A percentile compares a stretch with the other conserved stretches of the same genome.
Conservation (phyloP, 2,888 invertebrate genomes). For the Melieria crassipennis region DNA sequence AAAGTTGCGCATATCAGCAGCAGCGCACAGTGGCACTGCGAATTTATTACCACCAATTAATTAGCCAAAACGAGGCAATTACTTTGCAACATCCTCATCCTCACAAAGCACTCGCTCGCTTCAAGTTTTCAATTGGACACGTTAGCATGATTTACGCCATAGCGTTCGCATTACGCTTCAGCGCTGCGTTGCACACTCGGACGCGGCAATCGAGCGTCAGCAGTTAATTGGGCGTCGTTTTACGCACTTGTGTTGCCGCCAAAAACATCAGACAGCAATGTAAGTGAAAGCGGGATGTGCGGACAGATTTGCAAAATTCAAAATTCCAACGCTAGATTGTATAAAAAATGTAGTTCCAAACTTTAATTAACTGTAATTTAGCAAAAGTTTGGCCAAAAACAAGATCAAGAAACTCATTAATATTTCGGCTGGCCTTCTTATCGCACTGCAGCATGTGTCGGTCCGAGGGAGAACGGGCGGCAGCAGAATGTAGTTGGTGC, state of each 20-base stretch:
- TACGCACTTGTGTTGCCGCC: too few relatives aligned
- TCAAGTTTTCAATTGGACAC: not conserved
- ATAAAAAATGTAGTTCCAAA: not conserved
- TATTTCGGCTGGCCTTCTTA: not conserved
- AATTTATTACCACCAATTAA: constrained; percentile 3
- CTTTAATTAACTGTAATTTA: not conserved
- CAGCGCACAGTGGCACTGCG: not conserved
- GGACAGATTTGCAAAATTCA: too few relatives aligned
- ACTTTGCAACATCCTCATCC: not conserved
- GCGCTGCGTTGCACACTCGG: not conserved
- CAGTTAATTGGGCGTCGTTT: too few relatives aligned
- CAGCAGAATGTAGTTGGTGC: too few relatives aligned
- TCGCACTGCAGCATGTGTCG: too few relatives aligned
- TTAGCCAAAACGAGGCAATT: constrained; percentile 1
- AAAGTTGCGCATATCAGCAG: not conserved
- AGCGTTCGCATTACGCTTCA: not conserved
- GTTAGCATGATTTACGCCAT: not conserved
- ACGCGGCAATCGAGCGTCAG: too few relatives aligned
- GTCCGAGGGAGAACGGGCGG: too few relatives aligned
- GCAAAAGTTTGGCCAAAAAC: not conserved
- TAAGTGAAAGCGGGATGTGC: too few relatives aligned
- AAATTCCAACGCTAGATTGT: too few relatives aligned
- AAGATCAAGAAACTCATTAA: not conserved
- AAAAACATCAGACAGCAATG: too few relatives aligned
- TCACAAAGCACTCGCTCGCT: not conserved